phyloP scores from a whole-genome alignment of 2,888 invertebrate species.

The Cerastoderma edule region DNA sequence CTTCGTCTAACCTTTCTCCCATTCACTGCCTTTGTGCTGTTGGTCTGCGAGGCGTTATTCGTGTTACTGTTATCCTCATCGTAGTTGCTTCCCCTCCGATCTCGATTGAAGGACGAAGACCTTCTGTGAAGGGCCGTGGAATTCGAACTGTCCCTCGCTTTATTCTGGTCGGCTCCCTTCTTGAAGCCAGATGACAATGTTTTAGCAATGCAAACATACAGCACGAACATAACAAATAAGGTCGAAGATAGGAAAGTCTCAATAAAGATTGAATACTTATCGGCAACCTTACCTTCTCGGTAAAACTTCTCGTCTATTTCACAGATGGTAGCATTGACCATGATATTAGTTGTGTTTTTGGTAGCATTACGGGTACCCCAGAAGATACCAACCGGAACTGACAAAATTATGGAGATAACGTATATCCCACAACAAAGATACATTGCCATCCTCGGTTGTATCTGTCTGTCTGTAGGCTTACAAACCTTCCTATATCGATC shows the following conservation, averaged over 20 bases:
- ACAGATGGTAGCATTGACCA: constrained; percentile 43
- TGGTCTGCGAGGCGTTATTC: not conserved
- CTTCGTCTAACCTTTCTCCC: no score
- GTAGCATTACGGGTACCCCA: constrained; percentile 40
- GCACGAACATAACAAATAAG: constrained; percentile 4
- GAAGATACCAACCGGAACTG: constrained; percentile 30
- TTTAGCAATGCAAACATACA: constrained; percentile 33
- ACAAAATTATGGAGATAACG: constrained; percentile 17
- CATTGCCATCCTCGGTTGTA: constrained; percentile 30
- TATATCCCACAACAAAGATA: constrained; percentile 25
- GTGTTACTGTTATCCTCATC: not conserved
- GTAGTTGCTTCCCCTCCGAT: not conserved
- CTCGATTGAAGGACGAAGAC: not conserved
- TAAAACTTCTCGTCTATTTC: constrained; percentile 30
- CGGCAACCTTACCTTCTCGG: no score
- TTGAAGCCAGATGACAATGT: constrained; percentile 30
- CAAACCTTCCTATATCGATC: constrained; percentile 53
- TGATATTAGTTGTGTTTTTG: not conserved
- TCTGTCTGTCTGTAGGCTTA: constrained; percentile 40
- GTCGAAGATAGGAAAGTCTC: constrained; percentile 28
- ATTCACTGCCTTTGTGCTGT: not conserved
- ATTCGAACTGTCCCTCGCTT: not conserved
- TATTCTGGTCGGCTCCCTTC: not conserved
- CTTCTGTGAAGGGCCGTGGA: not conserved
- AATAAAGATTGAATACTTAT: no score